A percentile compares a stretch with the other conserved stretches of the same genome.
These are phyloP conservation scores for Euzetes globulus DNA, from an alignment of 2,888 invertebrate species.

Conservation along the genomic window DNA sequence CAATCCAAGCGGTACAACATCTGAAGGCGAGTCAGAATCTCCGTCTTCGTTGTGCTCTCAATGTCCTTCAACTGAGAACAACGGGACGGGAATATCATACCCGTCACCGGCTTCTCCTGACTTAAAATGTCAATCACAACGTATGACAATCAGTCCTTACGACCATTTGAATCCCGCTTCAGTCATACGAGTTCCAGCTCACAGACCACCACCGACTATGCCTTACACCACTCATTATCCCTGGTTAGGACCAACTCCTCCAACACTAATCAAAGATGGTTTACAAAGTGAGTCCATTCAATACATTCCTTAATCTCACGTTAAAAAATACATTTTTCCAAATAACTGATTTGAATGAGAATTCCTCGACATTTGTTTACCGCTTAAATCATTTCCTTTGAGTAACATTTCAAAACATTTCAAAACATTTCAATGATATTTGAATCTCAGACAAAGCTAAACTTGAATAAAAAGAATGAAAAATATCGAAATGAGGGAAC, in stretches of 20 bases:
- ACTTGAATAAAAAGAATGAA: too few relatives aligned
- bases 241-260: slow-evolving; percentile 40
- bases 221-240: slow-evolving; percentile 39
- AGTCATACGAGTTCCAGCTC: slow-evolving; percentile 51
- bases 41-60: slow-evolving; percentile 29
- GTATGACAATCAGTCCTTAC: slow-evolving; percentile 34
- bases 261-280: slow-evolving; percentile 65
- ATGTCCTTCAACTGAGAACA: slow-evolving; percentile 34
- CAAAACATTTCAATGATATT: too few relatives aligned
- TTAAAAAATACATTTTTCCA: too few relatives aligned
- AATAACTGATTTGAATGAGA: too few relatives aligned
- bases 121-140: slow-evolving; percentile 32
- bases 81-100: slow-evolving; percentile 29
- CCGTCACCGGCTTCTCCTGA: slow-evolving; percentile 36
- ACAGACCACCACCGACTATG: slow-evolving; percentile 59
- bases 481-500: too few relatives aligned
- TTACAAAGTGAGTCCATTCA: slow-evolving; percentile 70
- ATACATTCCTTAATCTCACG: too few relatives aligned
- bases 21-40: slow-evolving; percentile 14
- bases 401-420: too few relatives aligned
- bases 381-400: too few relatives aligned
- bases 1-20: slow-evolving; percentile 15
- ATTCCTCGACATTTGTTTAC: too few relatives aligned
- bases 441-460: too few relatives aligned
- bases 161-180: slow-evolving; percentile 41